Conservation (phyloP, 2,113 vertebrate genomes). For the Hippopotamus amphibius region DNA sequence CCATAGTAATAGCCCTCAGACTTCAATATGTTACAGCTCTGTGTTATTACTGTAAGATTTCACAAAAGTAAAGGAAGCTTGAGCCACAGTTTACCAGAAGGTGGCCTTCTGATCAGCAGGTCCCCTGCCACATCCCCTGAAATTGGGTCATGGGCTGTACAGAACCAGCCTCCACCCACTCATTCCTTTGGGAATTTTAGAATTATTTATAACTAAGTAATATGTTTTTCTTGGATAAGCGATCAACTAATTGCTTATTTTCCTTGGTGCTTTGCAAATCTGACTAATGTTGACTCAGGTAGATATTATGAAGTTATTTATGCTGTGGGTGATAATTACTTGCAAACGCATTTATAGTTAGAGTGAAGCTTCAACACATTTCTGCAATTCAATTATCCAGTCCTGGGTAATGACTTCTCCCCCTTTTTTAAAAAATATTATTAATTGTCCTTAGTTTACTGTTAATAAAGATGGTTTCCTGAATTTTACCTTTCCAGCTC, state of each 20-base stretch:
- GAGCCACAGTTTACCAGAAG: conserved; percentile 29
- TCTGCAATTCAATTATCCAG: conserved; percentile 62
- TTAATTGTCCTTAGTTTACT: conserved; percentile 67
- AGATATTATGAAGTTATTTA: conserved; percentile 76
- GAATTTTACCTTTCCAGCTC: conserved; percentile 55
- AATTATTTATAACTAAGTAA: conserved; percentile 75
- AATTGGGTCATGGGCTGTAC: background rate
- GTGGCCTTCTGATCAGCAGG: background rate
- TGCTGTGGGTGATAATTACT: conserved; percentile 69
- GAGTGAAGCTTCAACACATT: conserved; percentile 41
- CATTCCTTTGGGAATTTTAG: conserved; percentile 58
- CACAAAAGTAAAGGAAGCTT: conserved; percentile 39
- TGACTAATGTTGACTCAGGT: conserved; percentile 80
- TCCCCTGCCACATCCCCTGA: background rate
- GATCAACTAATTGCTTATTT: conserved; percentile 76
- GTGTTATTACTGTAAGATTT: background rate
- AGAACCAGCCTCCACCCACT: conserved; percentile 50
- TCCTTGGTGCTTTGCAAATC: conserved; percentile 76
- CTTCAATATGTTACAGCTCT: background rate
- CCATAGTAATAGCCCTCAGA: background rate
- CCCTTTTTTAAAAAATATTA: conserved; percentile 50
- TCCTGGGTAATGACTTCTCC: conserved; percentile 31
- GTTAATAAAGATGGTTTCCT: conserved; percentile 54
- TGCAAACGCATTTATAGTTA: conserved; percentile 64
- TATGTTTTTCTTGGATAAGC: conserved; percentile 67